phyloP scores from a whole-genome alignment of 2,888 invertebrate genomes.

The Lingula anatina region DNA sequence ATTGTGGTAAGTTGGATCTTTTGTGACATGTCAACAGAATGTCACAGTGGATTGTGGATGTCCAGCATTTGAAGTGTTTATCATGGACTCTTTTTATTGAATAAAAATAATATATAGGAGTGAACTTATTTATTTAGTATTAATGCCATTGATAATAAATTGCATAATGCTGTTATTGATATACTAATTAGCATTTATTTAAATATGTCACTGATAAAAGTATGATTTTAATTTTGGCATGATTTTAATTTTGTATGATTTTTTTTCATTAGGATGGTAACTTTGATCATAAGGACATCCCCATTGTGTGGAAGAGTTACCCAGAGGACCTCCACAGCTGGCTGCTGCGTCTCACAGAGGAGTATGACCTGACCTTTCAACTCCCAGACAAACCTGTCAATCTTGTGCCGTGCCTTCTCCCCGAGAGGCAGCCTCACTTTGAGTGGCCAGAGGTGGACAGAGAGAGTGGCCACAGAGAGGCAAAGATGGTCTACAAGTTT shows the following conservation, averaged over 20 bases:
- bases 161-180: too few species aligned
- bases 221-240: too few species aligned
- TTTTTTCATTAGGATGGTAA: conserved; percentile 43
- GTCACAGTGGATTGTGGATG: too few species aligned
- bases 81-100: too few species aligned
- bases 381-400: conserved; percentile 33
- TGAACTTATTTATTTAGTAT: too few species aligned
- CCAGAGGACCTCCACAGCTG: conserved; percentile 36
- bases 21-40: too few species aligned
- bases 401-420: conserved; percentile 50
- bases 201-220: too few species aligned
- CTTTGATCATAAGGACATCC: conserved; percentile 36
- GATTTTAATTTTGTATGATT: too few species aligned
- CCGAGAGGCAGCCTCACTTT: conserved; percentile 41
- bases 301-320: conserved; percentile 41
- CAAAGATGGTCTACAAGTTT: conserved; percentile 46
- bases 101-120: too few species aligned
- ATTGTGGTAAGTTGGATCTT: conserved; percentile 29
- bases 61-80: too few species aligned
- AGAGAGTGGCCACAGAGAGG: conserved; percentile 21
- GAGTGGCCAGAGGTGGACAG: conserved; percentile 36
- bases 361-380: conserved; percentile 50
- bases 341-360: conserved; percentile 49
- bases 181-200: too few species aligned
- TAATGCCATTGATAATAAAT: too few species aligned